Conservation (phyloP, 1,140 invertebrate species). For the Lepidurus apus region DNA sequence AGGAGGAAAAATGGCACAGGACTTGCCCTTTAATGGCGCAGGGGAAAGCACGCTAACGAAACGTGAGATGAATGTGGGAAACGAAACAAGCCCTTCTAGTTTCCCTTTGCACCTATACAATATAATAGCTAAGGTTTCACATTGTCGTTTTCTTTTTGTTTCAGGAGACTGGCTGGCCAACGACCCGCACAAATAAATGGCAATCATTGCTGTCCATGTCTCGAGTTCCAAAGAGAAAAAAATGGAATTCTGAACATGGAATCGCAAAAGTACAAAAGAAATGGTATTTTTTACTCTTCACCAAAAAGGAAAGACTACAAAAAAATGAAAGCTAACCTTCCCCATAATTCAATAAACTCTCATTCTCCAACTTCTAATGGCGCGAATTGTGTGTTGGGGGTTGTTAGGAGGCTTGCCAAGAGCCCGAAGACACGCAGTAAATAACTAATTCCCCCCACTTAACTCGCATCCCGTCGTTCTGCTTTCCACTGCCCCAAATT, state of each 20-base stretch:
- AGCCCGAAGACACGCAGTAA: not conserved
- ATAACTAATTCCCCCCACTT: not conserved
- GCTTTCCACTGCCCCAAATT: not conserved
- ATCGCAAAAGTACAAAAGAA: not conserved
- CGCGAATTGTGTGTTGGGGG: too few relatives aligned
- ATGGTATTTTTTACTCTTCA: not conserved
- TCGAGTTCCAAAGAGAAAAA: not conserved
- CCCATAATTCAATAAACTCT: too few relatives aligned
- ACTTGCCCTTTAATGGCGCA: too few relatives aligned
- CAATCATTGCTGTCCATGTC: not conserved
- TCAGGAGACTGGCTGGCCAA: not conserved
- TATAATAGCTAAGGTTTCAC: not conserved
- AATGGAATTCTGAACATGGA: not conserved
- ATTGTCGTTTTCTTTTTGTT: not conserved
- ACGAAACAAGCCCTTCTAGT: not conserved
- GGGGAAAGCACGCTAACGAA: not conserved
- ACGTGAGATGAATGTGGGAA: conserved; percentile 14
- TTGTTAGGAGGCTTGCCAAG: too few relatives aligned
- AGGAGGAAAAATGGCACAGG: not conserved
- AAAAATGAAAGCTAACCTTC: too few relatives aligned
- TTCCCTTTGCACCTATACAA: not conserved
- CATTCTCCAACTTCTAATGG: too few relatives aligned
- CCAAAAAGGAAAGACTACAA: too few relatives aligned
- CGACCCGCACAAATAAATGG: not conserved
- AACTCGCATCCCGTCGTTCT: not conserved